Conservation (phyloP, 2,888 invertebrate species). For the Acleris cristana region DNA sequence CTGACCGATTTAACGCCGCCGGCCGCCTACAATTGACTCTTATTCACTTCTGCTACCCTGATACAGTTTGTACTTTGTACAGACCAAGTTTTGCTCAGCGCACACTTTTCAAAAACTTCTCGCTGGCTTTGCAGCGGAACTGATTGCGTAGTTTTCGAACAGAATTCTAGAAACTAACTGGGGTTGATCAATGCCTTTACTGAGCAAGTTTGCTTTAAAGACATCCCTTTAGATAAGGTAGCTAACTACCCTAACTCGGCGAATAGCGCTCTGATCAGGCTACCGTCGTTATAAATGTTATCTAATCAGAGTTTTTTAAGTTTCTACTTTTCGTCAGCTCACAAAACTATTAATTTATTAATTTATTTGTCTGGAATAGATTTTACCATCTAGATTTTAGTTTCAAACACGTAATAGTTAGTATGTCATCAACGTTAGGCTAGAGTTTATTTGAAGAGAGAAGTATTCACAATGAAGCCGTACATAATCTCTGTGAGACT, state of each 20-base stretch:
- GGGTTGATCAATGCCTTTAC: constrained; percentile 27
- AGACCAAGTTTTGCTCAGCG: constrained; percentile 21
- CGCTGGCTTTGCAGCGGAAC: constrained; percentile 21
- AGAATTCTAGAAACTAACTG: constrained; percentile 12
- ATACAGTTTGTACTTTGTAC: constrained; percentile 37
- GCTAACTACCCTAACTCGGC: constrained; percentile 14
- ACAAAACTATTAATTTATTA: too few relatives aligned
- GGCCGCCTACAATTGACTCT: constrained; percentile 56
- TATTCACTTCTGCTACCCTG: constrained; percentile 48
- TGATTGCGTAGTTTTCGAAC: constrained; percentile 30
- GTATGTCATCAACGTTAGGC: too few relatives aligned
- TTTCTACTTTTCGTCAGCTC: too few relatives aligned
- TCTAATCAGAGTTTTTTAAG: too few relatives aligned
- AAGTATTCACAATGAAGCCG: too few relatives aligned
- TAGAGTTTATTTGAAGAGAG: too few relatives aligned
- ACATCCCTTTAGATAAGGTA: constrained; percentile 24
- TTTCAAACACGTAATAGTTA: too few relatives aligned
- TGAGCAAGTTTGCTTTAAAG: constrained; percentile 28
- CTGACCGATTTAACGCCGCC: constrained; percentile 63
- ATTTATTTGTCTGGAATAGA: too few relatives aligned
- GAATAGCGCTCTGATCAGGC: constrained; percentile 13
- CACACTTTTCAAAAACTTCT: constrained; percentile 35
- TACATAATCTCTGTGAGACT: too few relatives aligned
- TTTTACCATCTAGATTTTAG: too few relatives aligned
- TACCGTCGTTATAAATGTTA: background rate